Base-by-base conservation (phyloP, 2,113 vertebrate species). In the Oryzias celebensis region DNA sequence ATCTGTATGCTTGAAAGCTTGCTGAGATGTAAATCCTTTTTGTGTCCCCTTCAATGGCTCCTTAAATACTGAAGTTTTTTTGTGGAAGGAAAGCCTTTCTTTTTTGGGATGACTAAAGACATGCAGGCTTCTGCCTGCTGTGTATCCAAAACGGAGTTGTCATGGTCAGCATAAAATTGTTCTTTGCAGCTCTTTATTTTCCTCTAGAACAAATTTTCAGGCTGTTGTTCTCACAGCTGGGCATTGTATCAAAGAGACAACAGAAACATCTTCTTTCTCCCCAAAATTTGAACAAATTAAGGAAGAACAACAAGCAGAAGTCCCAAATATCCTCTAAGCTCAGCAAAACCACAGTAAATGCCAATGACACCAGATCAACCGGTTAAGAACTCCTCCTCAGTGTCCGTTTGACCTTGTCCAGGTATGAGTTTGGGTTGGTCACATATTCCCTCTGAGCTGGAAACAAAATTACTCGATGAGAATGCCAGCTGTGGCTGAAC, bases 401-500 rank as follows among this genome's bases (percentile, higher is more conserved):
- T 18, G 20, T 20, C 31, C 22, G 0, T 46, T 22, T 75, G 51
- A 74, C 75, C 74, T 80, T 71, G 67, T 74, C 7, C 44, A 83
- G 71, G 64, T 71, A 26, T 31, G 45, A 53, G 41, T 36, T 61
- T 23, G 17, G 58, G 36, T 62, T 43, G 16, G 42, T 58, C 52
- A 26, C n/a, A 72, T 62, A 69, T 45, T 22, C 43, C 6, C 26
- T 43, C 58, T 58, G 22, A 70, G 23, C 3, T 57, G 71, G 12
- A 28, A 7, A 16, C 45, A 51, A 80, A 54, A 69, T 73, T 74
- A 68, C 47, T 58, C 59, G 64, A 72, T 62, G 46, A 79, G 31
- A 60, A 62, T 73, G 66, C 74, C 65, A 77, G 71, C 75, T 81
- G 78, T 82, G 82, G 69, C 54, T 73, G 44, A 69, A 71, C 58